Evolutionary conservation across 1,140 invertebrate genomes (phyloP), one percentile per base, ranked within the genome.

Genomic region (Dufourea novaeangliae): DNA sequence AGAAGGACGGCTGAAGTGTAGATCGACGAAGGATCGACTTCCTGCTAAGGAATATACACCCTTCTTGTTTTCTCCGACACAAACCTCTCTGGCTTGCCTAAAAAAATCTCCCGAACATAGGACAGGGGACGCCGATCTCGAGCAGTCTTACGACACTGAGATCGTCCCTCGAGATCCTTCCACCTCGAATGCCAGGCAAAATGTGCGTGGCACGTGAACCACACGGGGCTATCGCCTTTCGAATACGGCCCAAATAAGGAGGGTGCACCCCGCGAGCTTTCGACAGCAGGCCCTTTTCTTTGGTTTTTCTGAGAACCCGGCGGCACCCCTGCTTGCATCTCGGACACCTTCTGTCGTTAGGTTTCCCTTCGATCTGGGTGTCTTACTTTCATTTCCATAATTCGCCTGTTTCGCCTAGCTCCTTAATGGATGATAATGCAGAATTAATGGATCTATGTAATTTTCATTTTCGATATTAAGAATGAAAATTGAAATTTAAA

Each of bases 191-290:
- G 34, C 37, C 50, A 52, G 69, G 22, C 37, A 73, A 77, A 85
- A 85, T 85, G 78, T 85, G 83, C 73, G 37, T 27, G 72, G 67
- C 81, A 77, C 78, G 68, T 75, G 83, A 84, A 69, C 44, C 37
- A 54, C 46, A 50, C 46, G 44, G 22, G 44, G 78, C 50, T 78
- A 71, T 78, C 78, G 54, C 59, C 78, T 84, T 70, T 85, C 68
- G 66, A 71, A 56, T 46, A n/a, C 41, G 25, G 52, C 25, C 12
- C 37, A 12, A 44, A 44, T 12, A 44, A 10, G 17, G 17, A 59
- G 37, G 8, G n/a, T n/a, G 14, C 46, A 17, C 32, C 22, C 17
- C 34, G 14, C 39, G 39, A 29, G 12, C 67, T 62, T 69, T 62
- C 57, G 57, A 37, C n/a, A 20, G 4, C 41, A 32, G 63, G 14